Percentiles rank a stretch among this genome's conserved stretches.
Conservation (phyloP, 2,888 invertebrate genomes). For the Ellobium chinense region DNA sequence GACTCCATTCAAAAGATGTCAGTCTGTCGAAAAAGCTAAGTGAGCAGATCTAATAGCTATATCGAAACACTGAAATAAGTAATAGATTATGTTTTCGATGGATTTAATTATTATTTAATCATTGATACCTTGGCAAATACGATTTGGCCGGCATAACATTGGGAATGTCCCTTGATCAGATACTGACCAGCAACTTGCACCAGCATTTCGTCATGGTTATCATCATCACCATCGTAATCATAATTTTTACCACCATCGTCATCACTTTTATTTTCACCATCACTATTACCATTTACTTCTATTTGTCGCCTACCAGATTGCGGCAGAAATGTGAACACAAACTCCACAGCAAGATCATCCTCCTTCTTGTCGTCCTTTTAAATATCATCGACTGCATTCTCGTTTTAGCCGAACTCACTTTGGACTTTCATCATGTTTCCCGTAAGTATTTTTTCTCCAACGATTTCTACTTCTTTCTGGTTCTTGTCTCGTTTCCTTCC, state of each 20-base stretch:
- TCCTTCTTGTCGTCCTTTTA: slow-evolving; percentile 49
- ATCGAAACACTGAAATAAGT: too few relatives aligned
- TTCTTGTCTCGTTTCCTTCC: not conserved
- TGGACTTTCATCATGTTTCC: slow-evolving; percentile 52
- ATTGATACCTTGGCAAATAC: too few relatives aligned
- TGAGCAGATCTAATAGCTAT: too few relatives aligned
- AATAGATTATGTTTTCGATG: too few relatives aligned
- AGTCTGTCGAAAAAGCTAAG: too few relatives aligned
- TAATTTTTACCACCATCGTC: not conserved
- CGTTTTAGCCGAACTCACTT: slow-evolving; percentile 51
- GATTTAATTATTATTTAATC: too few relatives aligned
- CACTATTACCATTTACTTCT: not conserved
- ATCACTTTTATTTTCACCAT: not conserved
- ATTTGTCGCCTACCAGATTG: slow-evolving; percentile 10
- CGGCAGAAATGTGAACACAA: slow-evolving; percentile 45
- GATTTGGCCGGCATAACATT: too few relatives aligned
- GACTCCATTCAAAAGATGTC: too few relatives aligned
- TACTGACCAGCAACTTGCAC: too few relatives aligned
- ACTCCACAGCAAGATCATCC: slow-evolving; percentile 50
- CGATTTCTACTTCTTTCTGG: not conserved
- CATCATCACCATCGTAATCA: not conserved
- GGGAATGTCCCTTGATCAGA: too few relatives aligned
- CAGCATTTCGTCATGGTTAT: too few relatives aligned
- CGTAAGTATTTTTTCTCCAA: slow-evolving; percentile 33
- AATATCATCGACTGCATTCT: slow-evolving; percentile 54